These are phyloP conservation scores for Scotopteryx bipunctaria DNA, from an alignment of 2,888 invertebrate species.

Conservation along the genomic window DNA sequence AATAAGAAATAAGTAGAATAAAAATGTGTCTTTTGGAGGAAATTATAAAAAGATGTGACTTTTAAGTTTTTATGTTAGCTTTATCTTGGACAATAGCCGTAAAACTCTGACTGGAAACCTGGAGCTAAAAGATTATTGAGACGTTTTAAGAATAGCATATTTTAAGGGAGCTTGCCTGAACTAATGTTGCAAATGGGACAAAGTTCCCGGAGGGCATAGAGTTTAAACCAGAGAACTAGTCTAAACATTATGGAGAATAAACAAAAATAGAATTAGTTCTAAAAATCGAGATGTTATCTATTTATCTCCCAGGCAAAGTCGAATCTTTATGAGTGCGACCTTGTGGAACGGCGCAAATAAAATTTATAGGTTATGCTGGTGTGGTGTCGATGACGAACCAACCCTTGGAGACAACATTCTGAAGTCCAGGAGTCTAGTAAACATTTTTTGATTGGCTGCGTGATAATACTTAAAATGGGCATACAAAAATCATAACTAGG, in stretches of 20 bases:
- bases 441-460: not conserved
- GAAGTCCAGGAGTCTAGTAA: too few relatives aligned
- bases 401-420: not conserved
- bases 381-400: not conserved
- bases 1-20: constrained; percentile 18
- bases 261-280: not conserved
- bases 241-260: too few relatives aligned
- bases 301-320: constrained; percentile 1
- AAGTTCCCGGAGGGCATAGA: too few relatives aligned
- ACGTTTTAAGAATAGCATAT: too few relatives aligned
- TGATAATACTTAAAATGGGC: too few relatives aligned
- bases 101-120: not conserved
- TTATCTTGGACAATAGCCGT: not conserved
- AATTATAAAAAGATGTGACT: not conserved
- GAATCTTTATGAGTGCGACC: constrained; percentile 26
- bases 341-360: constrained; percentile 28
- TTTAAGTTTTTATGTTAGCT: not conserved
- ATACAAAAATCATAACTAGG: too few relatives aligned
- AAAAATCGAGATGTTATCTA: constrained; percentile 5
- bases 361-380: constrained; percentile 15
- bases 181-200: too few relatives aligned
- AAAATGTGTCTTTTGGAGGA: constrained; percentile 1
- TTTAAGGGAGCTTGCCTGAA: too few relatives aligned
- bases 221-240: too few relatives aligned
- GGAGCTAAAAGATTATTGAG: too few relatives aligned